Evolutionary conservation across 1,140 invertebrate genomes (phyloP).

Genomic region (Luehdorfia chinensis): DNA sequence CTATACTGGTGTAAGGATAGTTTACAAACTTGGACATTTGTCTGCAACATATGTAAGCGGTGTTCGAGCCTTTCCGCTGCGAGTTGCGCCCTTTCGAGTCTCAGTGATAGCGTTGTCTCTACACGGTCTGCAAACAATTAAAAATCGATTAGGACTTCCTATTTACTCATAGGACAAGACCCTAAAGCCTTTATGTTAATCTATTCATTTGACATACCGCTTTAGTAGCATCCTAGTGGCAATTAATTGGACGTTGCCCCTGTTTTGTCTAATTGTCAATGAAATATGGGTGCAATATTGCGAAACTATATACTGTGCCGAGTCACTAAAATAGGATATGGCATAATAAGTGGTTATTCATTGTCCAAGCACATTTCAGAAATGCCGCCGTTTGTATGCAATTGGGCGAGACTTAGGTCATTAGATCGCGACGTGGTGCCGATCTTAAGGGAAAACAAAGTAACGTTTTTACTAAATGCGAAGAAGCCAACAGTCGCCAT

Average conservation of each 20-base stretch:
- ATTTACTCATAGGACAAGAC: constrained; percentile 18
- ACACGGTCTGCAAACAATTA: constrained; percentile 61
- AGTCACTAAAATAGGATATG: constrained; percentile 69
- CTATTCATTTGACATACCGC: too few species aligned
- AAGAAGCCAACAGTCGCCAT: constrained; percentile 12
- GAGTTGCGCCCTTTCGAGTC: constrained; percentile 63
- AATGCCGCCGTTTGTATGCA: constrained; percentile 27
- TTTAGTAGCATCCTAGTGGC: constrained; percentile 36
- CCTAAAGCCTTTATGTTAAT: background rate
- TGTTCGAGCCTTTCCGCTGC: constrained; percentile 68
- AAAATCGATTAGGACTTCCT: constrained; percentile 29
- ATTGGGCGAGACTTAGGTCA: constrained; percentile 32
- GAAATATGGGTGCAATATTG: constrained; percentile 46
- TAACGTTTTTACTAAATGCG: constrained; percentile 13
- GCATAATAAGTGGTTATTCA: constrained; percentile 57
- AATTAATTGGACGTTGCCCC: constrained; percentile 56
- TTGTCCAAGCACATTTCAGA: constrained; percentile 28
- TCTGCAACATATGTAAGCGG: constrained; percentile 66
- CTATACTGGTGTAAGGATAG: too few species aligned
- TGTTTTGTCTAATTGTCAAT: constrained; percentile 55
- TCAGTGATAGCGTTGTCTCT: constrained; percentile 61
- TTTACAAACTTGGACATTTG: constrained; percentile 58
- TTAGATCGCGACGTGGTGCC: constrained; percentile 17
- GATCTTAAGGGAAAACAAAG: constrained; percentile 17
- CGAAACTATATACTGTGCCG: constrained; percentile 53